Conservation (phyloP, 2,888 invertebrate species). For the Drosophila flavopinicola region DNA sequence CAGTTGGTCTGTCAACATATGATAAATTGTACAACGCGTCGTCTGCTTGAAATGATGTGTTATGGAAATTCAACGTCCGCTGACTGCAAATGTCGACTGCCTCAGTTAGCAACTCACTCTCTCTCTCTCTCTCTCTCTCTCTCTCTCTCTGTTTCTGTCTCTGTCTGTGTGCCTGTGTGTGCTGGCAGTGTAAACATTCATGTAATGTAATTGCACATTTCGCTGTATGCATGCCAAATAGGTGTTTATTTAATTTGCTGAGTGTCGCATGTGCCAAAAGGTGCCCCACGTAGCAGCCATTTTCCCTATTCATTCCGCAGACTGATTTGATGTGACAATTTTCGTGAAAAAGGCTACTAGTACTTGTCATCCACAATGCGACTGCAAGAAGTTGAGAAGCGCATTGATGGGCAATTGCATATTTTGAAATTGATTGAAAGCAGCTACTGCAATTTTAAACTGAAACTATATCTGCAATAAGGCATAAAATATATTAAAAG, state of each 20-base stretch:
- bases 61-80: constrained; percentile 59
- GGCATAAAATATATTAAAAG: too few species aligned
- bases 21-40: constrained; percentile 67
- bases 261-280: constrained; percentile 40
- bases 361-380: too few species aligned
- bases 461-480: too few species aligned
- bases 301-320: constrained; percentile 17
- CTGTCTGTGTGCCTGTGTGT: background rate
- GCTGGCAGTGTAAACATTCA: constrained; percentile 20
- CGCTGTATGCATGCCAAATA: constrained; percentile 62
- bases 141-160: too few species aligned
- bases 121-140: too few species aligned
- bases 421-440: background rate
- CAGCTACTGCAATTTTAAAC: background rate
- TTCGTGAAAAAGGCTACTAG: constrained; percentile 8
- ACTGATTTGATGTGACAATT: constrained; percentile 50
- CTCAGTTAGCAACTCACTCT: background rate
- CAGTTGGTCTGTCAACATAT: constrained; percentile 65
- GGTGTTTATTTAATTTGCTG: constrained; percentile 74
- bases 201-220: constrained; percentile 73
- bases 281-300: constrained; percentile 32
- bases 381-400: background rate
- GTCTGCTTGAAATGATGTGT: constrained; percentile 56
- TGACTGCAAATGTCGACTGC: constrained; percentile 35
- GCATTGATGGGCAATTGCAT: background rate